Conservation (phyloP, 1,140 invertebrate genomes). For the Heliconius eleuchia region DNA sequence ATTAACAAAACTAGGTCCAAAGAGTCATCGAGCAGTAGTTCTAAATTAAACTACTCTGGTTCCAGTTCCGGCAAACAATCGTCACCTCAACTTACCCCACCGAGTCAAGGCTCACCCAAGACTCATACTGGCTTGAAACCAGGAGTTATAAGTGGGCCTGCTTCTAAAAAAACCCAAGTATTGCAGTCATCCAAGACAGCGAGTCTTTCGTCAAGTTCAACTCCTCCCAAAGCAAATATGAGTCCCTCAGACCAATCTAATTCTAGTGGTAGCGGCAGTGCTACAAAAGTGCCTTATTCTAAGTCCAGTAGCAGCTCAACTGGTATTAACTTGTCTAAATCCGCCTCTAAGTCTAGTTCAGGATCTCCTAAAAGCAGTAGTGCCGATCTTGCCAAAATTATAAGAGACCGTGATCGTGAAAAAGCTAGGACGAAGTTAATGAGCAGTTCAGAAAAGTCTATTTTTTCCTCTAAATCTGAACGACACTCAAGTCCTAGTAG, state of each 20-base stretch:
- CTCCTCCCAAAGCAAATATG: slow-evolving; percentile 69
- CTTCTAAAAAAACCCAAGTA: slow-evolving; percentile 88
- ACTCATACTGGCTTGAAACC: slow-evolving; percentile 92
- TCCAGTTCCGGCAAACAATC: slow-evolving; percentile 74
- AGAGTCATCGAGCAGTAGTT: slow-evolving; percentile 81
- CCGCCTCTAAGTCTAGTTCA: slow-evolving; percentile 75
- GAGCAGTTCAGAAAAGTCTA: slow-evolving; percentile 83
- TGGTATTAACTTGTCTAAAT: slow-evolving; percentile 79
- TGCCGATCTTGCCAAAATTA: slow-evolving; percentile 74
- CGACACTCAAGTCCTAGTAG: slow-evolving; percentile 85
- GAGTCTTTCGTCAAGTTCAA: slow-evolving; percentile 64
- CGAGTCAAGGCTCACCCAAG: slow-evolving; percentile 86
- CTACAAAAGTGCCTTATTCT: slow-evolving; percentile 81
- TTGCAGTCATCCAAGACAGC: slow-evolving; percentile 79
- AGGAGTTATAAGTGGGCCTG: slow-evolving; percentile 90
- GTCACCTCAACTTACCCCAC: slow-evolving; percentile 76
- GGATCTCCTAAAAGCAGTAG: slow-evolving; percentile 78
- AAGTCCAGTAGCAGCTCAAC: slow-evolving; percentile 83
- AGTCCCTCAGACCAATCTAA: slow-evolving; percentile 65
- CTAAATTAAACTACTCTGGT: slow-evolving; percentile 71
- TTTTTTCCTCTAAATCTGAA: slow-evolving; percentile 85
- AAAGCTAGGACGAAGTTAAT: slow-evolving; percentile 78
- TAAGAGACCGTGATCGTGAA: slow-evolving; percentile 73
- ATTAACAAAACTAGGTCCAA: slow-evolving; percentile 93
- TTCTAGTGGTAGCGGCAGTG: slow-evolving; percentile 52